phyloP scores from a whole-genome alignment of 1,140 invertebrate species.

The Apis laboriosa region DNA sequence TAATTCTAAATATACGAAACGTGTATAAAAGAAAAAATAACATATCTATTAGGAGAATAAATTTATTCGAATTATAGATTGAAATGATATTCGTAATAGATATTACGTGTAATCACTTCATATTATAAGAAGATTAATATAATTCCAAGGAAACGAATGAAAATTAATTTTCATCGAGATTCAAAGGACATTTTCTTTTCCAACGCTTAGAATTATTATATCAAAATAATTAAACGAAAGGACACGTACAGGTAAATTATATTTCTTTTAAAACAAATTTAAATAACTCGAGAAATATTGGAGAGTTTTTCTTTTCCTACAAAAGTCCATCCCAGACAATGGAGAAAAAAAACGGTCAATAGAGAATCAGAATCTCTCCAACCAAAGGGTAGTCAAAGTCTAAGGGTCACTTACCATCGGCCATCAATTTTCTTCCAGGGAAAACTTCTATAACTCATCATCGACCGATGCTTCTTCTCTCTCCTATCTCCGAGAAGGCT shows the following conservation, averaged over 20 bases:
- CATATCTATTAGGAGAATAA: no score
- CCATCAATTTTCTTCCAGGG: slow-evolving; percentile 31
- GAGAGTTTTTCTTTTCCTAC: not conserved
- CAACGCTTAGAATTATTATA: no score
- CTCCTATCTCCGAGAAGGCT: not conserved
- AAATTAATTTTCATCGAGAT: not conserved
- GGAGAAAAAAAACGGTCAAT: not conserved
- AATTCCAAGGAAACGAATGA: not conserved
- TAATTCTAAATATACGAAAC: no score
- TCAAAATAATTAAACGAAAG: no score
- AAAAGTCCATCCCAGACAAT: not conserved
- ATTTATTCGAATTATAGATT: no score
- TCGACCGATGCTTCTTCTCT: not conserved
- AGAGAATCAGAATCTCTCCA: not conserved
- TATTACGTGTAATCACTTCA: no score
- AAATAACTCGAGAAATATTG: not conserved
- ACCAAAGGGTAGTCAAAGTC: not conserved
- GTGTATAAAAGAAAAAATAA: no score
- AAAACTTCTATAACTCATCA: slow-evolving; percentile 20
- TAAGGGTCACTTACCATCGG: slow-evolving; percentile 25
- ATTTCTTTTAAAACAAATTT: no score
- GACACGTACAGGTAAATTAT: no score
- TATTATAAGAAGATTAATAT: not conserved
- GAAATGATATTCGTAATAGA: no score
- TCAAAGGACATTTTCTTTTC: not conserved